A percentile compares a stretch with the other conserved stretches of the same genome.
Conservation (phyloP, 2,113 vertebrate genomes). For the Vicugna pacos region DNA sequence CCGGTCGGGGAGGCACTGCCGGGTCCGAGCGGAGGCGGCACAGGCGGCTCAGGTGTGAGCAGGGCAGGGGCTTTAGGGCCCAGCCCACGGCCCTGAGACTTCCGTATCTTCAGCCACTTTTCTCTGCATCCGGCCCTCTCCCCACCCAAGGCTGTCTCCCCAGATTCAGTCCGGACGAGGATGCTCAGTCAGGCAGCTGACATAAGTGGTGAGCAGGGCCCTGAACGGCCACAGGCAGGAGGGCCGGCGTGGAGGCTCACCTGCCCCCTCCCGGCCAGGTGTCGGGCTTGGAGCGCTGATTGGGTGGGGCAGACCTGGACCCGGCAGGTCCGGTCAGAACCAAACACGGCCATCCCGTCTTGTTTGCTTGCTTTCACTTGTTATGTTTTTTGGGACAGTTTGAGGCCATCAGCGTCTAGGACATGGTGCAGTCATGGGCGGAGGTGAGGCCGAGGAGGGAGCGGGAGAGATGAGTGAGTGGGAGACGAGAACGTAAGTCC, state of each 20-base stretch:
- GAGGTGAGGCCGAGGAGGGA: neutral
- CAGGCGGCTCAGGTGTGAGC: accelerated
- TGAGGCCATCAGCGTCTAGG: neutral
- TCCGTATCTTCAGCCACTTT: accelerated
- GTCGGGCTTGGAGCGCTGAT: accelerated
- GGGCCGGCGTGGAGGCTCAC: accelerated
- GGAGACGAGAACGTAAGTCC: neutral
- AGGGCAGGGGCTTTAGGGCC: accelerated
- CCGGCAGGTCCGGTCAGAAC: neutral
- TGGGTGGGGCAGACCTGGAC: neutral
- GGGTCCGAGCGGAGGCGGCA: accelerated
- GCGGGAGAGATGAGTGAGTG: neutral
- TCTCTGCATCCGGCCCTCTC: neutral
- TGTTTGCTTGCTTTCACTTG: neutral
- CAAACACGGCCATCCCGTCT: neutral
- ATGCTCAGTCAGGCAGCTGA: neutral
- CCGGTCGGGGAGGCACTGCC: no score
- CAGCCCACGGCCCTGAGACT: accelerated
- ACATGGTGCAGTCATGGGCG: neutral
- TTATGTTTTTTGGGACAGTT: neutral
- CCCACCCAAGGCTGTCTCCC: neutral
- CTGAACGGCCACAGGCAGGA: accelerated
- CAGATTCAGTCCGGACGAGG: neutral
- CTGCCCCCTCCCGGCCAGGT: no score
- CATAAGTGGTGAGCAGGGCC: neutral